phyloP scores from a whole-genome alignment of 1,140 invertebrate genomes.

The Trinorchestia longiramus region DNA sequence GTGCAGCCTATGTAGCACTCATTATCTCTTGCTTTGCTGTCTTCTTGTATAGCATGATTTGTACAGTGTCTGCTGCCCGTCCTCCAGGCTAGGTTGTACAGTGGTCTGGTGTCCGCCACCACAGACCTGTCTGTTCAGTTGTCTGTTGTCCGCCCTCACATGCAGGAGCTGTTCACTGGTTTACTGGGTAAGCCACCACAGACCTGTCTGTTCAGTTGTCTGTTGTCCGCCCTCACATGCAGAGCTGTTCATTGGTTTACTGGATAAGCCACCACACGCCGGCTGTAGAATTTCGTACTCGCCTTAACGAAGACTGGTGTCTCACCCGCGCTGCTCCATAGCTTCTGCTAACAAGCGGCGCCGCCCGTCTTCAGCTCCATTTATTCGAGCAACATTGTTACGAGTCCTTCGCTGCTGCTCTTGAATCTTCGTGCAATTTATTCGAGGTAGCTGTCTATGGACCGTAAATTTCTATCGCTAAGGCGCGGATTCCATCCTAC shows the following conservation, averaged over 20 bases:
- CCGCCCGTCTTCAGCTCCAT: neutral
- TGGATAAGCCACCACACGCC: no score
- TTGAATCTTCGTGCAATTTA: neutral
- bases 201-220: no score
- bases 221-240: no score
- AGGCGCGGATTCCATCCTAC: neutral
- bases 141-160: no score
- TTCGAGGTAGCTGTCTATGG: neutral
- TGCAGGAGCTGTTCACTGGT: no score
- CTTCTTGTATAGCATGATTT: neutral
- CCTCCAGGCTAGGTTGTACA: neutral
- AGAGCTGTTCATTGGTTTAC: no score
- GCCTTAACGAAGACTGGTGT: neutral
- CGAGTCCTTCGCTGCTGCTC: neutral
- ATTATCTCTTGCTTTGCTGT: no score
- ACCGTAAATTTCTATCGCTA: neutral
- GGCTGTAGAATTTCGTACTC: neutral
- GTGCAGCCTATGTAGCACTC: no score
- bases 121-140: no score
- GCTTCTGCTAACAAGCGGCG: slow-evolving; percentile 4
- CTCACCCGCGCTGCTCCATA: neutral
- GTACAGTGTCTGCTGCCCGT: neutral
- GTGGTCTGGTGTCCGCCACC: neutral
- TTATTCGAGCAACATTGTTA: neutral
- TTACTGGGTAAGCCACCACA: no score